phyloP scores from a whole-genome alignment of 2,113 vertebrate genomes.

The Oncorhynchus gorbuscha region DNA sequence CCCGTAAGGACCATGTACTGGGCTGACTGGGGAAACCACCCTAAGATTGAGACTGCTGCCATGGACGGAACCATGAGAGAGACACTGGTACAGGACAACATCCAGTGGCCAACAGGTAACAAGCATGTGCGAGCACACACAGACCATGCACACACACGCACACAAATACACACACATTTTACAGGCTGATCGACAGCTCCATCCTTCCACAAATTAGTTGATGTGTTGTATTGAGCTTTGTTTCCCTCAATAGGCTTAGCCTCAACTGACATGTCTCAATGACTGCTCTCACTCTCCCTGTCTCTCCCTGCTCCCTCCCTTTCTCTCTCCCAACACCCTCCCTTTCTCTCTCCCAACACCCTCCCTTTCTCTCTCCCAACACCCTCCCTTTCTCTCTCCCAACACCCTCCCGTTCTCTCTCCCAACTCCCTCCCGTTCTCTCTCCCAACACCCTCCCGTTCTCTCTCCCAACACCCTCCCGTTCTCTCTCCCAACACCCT shows the following conservation, averaged over 20 bases:
- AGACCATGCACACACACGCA: no score
- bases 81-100: constrained; percentile 91
- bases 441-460: no score
- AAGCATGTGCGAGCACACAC: background rate
- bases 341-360: no score
- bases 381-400: no score
- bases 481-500: background rate
- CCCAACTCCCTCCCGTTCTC: no score
- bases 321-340: fast-evolving
- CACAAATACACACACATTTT: background rate
- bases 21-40: constrained; percentile 98
- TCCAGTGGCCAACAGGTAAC: constrained; percentile 94
- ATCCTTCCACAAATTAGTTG: background rate
- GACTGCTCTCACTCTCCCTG: background rate
- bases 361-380: no score
- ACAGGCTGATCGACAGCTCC: background rate
- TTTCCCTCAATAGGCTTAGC: background rate
- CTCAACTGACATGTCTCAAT: background rate
- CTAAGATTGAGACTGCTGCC: constrained; percentile 93
- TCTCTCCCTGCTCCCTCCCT: background rate
- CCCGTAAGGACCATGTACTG: constrained; percentile 91
- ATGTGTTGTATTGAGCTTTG: background rate
- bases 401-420: no score
- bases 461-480: background rate
- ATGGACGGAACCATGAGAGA: constrained; percentile 95